Percentiles rank a stretch among this genome's conserved stretches.
Evolutionary conservation across 2,113 vertebrate genomes (phyloP).

Genomic region (Girardinichthys multiradiatus): DNA sequence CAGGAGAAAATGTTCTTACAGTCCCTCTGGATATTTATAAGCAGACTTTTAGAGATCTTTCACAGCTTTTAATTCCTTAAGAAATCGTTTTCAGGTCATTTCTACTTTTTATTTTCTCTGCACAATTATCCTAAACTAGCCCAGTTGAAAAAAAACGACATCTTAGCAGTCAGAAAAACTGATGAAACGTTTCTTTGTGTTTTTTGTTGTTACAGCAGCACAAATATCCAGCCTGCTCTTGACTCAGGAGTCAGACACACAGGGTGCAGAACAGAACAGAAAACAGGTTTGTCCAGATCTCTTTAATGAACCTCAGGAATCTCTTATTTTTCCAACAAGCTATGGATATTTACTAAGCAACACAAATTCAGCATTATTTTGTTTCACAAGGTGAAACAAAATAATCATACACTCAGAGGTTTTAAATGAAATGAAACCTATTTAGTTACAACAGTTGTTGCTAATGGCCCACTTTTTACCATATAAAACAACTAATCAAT

Average conservation of each 20-base stretch:
- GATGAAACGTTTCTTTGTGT: constrained; percentile 28
- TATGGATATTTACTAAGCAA: neutral
- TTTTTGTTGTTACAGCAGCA: constrained; percentile 46
- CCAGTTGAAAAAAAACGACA: neutral
- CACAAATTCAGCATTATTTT: neutral
- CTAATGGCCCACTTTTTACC: constrained; percentile 47
- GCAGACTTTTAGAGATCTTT: neutral
- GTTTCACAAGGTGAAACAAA: neutral
- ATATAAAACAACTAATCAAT: constrained; percentile 53
- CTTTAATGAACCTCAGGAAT: neutral
- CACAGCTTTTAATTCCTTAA: neutral
- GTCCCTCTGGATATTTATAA: neutral
- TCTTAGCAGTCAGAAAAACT: neutral
- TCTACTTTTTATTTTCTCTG: neutral
- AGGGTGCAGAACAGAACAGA: constrained; percentile 15
- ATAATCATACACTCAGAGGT: neutral
- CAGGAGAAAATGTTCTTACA: neutral
- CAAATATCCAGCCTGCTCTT: constrained; percentile 27
- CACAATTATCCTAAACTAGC: neutral
- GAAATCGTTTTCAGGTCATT: neutral
- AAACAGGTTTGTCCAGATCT: constrained; percentile 66
- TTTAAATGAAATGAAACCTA: neutral
- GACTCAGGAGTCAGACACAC: constrained; percentile 42
- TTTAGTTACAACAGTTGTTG: constrained; percentile 54
- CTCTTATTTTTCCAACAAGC: constrained; percentile 6